Base-by-base conservation (phyloP, 1,140 invertebrate genomes). In the Drosophila pachea region DNA sequence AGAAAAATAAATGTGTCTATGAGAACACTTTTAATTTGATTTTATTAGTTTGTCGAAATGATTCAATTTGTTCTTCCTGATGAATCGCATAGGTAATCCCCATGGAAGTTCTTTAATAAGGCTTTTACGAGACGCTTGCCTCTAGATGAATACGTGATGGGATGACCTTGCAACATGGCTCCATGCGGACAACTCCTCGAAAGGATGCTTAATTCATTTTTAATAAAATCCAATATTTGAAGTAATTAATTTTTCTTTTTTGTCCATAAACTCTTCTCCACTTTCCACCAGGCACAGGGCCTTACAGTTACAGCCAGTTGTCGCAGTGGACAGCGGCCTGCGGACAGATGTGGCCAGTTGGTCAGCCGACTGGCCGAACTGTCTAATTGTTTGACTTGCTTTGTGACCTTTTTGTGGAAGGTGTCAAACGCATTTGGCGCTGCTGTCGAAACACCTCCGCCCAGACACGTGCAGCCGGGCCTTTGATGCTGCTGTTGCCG, bases 391-490 rank as follows among this genome's bases (percentile, higher is more conserved):
- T 75, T 68, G 68, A 52, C 43, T 55, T 58, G 16, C 68, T 68
- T 67, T 69, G 68, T 76, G 68, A 86, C 79, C 79, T 76, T 83
- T 86, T 79, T 65, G 22, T 22, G 77, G 65, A 84, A 84, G 79
- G 79, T 84, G 79, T 84, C 79, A 84, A 79, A 84, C 62, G 81
- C 79, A 84, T 84, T 86, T 84, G 22, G 22, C 3, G 22, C 22
- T 22, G 79, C 68, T 56, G 68, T 42, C 35, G 42, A 38, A 66
- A 43, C 22, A 35, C 29, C 61, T 65, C 43, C 78, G 79, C 79
- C 79, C 79, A 67, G 69, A 58, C 79, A 84, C 79, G 79, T 84
- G 79, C 63, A 31, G 22, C 22, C 3, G 1, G 45, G 65, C 65
- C 81, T 84, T 84, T 84, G 77, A 81, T 84, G 78, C 61, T 61